Base-by-base conservation (phyloP, 30 jellyfish, hydroid and myxozoan genomes). In the Aurelia aurita region DNA sequence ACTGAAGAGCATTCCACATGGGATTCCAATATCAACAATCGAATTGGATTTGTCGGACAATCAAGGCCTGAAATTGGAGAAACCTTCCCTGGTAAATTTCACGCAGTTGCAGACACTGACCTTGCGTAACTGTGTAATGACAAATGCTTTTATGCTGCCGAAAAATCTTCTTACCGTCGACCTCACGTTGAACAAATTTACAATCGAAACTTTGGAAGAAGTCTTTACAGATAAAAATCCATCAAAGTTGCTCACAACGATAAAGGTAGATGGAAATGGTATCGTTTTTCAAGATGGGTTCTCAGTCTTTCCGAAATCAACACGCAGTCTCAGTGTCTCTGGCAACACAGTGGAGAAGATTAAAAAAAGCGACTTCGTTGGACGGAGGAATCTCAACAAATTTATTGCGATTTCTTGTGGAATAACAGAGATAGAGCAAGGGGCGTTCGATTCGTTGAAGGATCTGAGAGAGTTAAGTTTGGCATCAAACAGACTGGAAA, bases 31-130 rank as follows among this genome's bases (percentile, higher is more conserved):
- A 3, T 27, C 71, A 4, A 32, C 57, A n/a, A 3, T n/a, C 26
- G 8, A 21, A 15, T 29, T 82, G 16, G 92, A 82, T 46, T 43
- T 82, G 15, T 68, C 92, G 3, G 28, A 67, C n/a, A 82, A 82
- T 54, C 79, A 79, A n/a, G 2, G 5, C 16, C 35, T 82, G 9
- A 23, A 29, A 0, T 28, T 82, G 31, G 44, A 27, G 5, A 32
- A 61, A 21, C 59, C 49, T 45, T 82, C 51, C 77, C 70, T 82
- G 22, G n/a, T 31, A 18, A 82, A 51, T 21, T 82, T 82, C 65
- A 21, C 57, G 16, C 66, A 25, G 31, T 53, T 82, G 44, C 71
- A 68, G 46, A 43, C 20, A 1, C 80, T 82, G 25, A 27, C 8
- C 16, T 58, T 82, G 61, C 35, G 20, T 29, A n/a, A 53, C 63